Evolutionary conservation across 2,888 invertebrate genomes (phyloP).

Genomic region (Drosophila nr. perissopoda): DNA sequence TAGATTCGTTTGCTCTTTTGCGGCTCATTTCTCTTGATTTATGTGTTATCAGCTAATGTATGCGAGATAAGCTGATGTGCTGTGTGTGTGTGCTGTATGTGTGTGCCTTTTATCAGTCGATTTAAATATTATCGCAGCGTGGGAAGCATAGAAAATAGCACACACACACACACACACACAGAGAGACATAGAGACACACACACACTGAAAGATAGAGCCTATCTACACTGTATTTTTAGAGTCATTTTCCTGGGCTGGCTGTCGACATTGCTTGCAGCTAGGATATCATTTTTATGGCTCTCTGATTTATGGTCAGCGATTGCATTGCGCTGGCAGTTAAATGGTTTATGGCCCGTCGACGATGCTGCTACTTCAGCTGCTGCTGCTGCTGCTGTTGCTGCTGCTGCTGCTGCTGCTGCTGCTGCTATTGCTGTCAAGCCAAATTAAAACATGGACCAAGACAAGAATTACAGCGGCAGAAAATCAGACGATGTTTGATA

Average conservation of each 20-base stretch:
- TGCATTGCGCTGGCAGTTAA: conserved; percentile 67
- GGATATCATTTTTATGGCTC: conserved; percentile 64
- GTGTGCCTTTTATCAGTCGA: conserved; percentile 54
- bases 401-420: conserved; percentile 2
- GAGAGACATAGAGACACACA: conserved; percentile 35
- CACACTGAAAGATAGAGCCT: background rate
- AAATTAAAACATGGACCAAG: conserved; percentile 44
- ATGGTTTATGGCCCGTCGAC: conserved; percentile 51
- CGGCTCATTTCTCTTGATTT: conserved; percentile 31
- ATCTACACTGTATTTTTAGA: conserved; percentile 47
- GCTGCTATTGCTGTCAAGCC: conserved; percentile 37
- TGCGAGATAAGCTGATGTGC: conserved; percentile 46
- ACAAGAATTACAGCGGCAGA: background rate
- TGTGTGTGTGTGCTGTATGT: background rate
- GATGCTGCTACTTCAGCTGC: background rate
- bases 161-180: conserved; percentile 29
- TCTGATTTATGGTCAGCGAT: conserved; percentile 69
- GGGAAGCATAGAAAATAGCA: conserved; percentile 31
- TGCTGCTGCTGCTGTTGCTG: background rate
- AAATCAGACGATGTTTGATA: background rate
- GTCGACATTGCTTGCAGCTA: conserved; percentile 27
- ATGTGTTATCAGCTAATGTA: conserved; percentile 44
- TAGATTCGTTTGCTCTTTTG: background rate
- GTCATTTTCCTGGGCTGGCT: conserved; percentile 15
- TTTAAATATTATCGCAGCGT: conserved; percentile 61